A percentile compares a stretch with the other conserved stretches of the same genome.
phyloP scores from a whole-genome alignment of 2,797 vertebrate species.

The Gephyroberyx darwinii region DNA sequence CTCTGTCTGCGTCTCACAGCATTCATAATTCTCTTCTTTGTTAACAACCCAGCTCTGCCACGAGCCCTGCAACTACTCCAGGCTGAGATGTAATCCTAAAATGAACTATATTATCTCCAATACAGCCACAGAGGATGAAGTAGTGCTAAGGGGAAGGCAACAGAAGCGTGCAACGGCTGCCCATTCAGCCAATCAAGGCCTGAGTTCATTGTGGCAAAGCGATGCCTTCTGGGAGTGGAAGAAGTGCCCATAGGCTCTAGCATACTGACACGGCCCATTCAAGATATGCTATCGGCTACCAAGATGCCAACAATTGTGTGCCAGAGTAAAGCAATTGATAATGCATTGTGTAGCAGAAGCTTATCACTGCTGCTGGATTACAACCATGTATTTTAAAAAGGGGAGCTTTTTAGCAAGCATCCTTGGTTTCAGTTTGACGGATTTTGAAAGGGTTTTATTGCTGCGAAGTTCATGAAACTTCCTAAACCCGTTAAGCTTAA shows the following conservation, averaged over 20 bases:
- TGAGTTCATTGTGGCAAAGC: constrained; percentile 47
- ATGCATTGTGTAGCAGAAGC: constrained; percentile 33
- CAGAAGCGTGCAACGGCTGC: constrained; percentile 63
- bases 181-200: constrained; percentile 57
- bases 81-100: constrained; percentile 67
- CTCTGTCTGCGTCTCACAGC: constrained; percentile 60
- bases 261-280: constrained; percentile 52
- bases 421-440: background rate
- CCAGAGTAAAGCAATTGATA: constrained; percentile 24
- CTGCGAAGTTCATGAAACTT: background rate
- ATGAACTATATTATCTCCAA: constrained; percentile 76
- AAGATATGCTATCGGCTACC: constrained; percentile 53
- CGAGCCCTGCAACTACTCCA: constrained; percentile 39
- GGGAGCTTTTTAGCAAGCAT: background rate
- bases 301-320: constrained; percentile 57
- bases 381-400: constrained; percentile 1
- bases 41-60: constrained; percentile 56
- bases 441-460: background rate
- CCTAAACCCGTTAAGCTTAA: background rate
- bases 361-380: constrained; percentile 19
- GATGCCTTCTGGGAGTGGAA: constrained; percentile 55
- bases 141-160: constrained; percentile 46
- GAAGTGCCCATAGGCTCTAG: constrained; percentile 41
- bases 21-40: constrained; percentile 67
- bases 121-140: constrained; percentile 60